These are phyloP conservation scores for Sphaerodactylus townsendi DNA, from an alignment of 2,113 vertebrate species.

Conservation along the genomic window DNA sequence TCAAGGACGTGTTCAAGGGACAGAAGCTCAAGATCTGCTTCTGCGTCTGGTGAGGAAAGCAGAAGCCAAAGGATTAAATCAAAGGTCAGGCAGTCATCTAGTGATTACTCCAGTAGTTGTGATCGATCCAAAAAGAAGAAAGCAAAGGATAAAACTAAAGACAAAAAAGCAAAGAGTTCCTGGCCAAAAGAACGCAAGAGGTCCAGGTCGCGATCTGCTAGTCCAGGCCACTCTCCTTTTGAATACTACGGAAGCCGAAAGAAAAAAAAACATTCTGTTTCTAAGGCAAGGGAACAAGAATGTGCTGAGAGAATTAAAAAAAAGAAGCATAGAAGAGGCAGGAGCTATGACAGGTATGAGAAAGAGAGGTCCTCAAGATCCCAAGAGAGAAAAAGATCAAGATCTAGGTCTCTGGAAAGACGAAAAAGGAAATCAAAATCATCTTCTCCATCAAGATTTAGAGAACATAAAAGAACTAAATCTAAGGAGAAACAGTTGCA, in stretches of 20 bases:
- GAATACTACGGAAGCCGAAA: constrained; percentile 66
- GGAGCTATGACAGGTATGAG: constrained; percentile 72
- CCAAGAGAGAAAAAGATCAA: constrained; percentile 71
- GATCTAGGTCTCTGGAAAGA: constrained; percentile 72
- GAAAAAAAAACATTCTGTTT: constrained; percentile 72
- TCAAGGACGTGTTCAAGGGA: constrained; percentile 66
- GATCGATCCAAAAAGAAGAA: constrained; percentile 74
- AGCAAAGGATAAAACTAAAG: constrained; percentile 62
- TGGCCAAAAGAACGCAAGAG: constrained; percentile 72
- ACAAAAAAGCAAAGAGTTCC: constrained; percentile 67
- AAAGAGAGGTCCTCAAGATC: constrained; percentile 63
- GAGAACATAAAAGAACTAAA: constrained; percentile 66
- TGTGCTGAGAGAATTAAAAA: constrained; percentile 76
- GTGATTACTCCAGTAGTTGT: constrained; percentile 74
- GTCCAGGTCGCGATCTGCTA: constrained; percentile 74
- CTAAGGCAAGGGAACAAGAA: constrained; percentile 62
- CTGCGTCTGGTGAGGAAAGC: constrained; percentile 63
- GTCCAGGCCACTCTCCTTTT: constrained; percentile 71
- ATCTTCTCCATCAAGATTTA: constrained; percentile 52
- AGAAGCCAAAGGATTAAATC: constrained; percentile 60
- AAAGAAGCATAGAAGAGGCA: constrained; percentile 65
- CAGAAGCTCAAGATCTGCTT: constrained; percentile 66
- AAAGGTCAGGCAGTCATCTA: constrained; percentile 66
- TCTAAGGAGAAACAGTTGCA: constrained; percentile 70
- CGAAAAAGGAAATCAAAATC: constrained; percentile 67